Evolutionary conservation across 2,888 invertebrate genomes (phyloP).

Genomic region (Thymelicus lineola): DNA sequence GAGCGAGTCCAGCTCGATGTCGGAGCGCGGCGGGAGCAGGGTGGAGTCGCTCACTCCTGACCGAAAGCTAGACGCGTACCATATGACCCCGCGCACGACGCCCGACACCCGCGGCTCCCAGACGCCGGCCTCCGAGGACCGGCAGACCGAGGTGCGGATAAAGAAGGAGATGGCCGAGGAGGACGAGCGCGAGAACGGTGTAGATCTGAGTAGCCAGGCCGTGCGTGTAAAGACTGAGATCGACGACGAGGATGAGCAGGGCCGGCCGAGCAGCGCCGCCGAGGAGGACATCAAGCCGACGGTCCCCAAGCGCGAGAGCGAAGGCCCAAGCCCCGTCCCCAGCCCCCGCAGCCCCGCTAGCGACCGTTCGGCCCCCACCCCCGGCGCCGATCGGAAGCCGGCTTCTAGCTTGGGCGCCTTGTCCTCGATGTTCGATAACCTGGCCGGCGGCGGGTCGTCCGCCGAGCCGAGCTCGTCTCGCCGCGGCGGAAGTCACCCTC

Average conservation of each 20-base stretch:
- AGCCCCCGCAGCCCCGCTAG: constrained; percentile 92
- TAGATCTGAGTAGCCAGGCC: constrained; percentile 71
- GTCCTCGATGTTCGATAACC: constrained; percentile 95
- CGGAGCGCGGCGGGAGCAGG: constrained; percentile 92
- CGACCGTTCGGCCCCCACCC: constrained; percentile 90
- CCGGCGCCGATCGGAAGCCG: constrained; percentile 87
- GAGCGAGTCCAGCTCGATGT: constrained; percentile 95
- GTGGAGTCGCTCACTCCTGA: constrained; percentile 94
- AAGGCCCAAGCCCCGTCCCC: constrained; percentile 82
- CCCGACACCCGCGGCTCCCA: constrained; percentile 88
- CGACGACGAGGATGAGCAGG: constrained; percentile 86
- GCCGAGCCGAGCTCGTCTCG: constrained; percentile 85
- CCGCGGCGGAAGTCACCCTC: constrained; percentile 92
- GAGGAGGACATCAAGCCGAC: constrained; percentile 71
- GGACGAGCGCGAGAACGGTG: constrained; percentile 80
- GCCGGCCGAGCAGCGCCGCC: constrained; percentile 67
- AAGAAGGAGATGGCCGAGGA: constrained; percentile 84
- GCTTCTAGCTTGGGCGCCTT: constrained; percentile 92
- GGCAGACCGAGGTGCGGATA: constrained; percentile 85
- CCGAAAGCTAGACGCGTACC: constrained; percentile 88
- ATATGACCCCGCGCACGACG: constrained; percentile 88
- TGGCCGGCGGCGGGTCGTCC: constrained; percentile 86
- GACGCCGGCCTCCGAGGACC: constrained; percentile 86
- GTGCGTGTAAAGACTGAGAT: constrained; percentile 88
- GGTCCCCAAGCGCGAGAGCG: constrained; percentile 82